These are phyloP conservation scores for Malurus elegans DNA, from an alignment of 2,113 vertebrate genomes.

Conservation along the genomic window DNA sequence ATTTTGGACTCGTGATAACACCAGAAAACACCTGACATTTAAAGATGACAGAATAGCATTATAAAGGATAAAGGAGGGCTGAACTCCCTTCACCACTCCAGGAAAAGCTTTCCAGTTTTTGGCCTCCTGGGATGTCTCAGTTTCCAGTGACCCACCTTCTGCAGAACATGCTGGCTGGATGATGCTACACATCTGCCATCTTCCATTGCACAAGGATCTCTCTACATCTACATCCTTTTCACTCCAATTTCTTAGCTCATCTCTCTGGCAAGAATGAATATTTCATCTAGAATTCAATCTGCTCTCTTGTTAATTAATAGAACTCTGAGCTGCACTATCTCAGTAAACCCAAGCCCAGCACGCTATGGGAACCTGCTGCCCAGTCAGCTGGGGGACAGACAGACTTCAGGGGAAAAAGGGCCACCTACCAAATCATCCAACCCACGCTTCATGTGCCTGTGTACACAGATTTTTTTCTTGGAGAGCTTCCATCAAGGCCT, in stretches of 20 bases:
- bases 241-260: neutral
- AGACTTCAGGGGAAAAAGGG: neutral
- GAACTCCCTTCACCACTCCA: neutral
- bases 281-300: neutral
- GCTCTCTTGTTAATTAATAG: neutral
- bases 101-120: neutral
- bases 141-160: neutral
- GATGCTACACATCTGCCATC: neutral
- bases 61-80: neutral
- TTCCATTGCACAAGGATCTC: neutral
- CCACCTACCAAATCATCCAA: neutral
- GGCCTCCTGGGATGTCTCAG: neutral
- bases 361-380: neutral
- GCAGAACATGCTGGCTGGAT: fast-evolving
- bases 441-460: neutral
- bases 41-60: neutral
- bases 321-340: neutral
- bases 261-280: neutral
- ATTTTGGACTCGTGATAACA: neutral
- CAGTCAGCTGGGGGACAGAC: neutral
- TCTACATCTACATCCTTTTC: neutral
- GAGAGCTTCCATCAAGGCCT: neutral
- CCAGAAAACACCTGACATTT: neutral
- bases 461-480: neutral
- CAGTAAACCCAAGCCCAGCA: neutral